phyloP scores from a whole-genome alignment of 2,797 vertebrate genomes.

The Anguilla obscura region DNA sequence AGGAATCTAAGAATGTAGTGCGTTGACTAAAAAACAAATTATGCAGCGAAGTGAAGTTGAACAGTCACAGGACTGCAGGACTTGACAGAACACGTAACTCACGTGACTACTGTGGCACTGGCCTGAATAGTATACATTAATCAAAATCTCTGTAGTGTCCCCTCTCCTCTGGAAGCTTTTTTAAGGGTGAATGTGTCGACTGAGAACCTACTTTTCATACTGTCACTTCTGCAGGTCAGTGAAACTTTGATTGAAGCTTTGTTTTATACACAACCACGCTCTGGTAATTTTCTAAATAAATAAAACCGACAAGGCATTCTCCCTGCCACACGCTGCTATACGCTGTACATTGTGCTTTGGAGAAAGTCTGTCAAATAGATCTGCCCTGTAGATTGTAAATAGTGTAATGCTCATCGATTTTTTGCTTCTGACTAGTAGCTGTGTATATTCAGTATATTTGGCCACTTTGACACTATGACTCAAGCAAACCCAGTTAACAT shows the following conservation, averaged over 20 bases:
- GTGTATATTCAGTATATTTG: conserved; percentile 55
- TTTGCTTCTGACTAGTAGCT: conserved; percentile 51
- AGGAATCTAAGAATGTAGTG: background rate
- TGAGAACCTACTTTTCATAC: conserved; percentile 8
- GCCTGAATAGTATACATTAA: background rate
- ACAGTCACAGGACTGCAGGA: background rate
- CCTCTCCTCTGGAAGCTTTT: background rate
- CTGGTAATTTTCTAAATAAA: background rate
- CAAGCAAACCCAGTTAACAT: conserved; percentile 2
- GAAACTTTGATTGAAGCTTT: background rate
- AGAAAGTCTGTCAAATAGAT: conserved; percentile 59
- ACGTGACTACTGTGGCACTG: background rate
- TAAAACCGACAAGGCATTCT: conserved; percentile 15
- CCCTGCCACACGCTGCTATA: background rate
- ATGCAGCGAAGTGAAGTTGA: conserved; percentile 6
- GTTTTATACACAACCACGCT: background rate
- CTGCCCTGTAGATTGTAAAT: conserved; percentile 74
- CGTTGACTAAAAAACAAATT: conserved; percentile 16
- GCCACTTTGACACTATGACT: conserved; percentile 44
- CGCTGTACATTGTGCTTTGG: conserved; percentile 38
- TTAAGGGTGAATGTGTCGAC: background rate
- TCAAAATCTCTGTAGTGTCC: background rate
- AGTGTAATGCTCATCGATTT: conserved; percentile 58
- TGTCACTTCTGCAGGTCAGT: conserved; percentile 11
- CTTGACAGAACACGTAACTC: conserved; percentile 28